Percentiles rank a stretch among this genome's conserved stretches.
Conservation (phyloP, 2,888 invertebrate genomes). For the Plebejus anna region DNA sequence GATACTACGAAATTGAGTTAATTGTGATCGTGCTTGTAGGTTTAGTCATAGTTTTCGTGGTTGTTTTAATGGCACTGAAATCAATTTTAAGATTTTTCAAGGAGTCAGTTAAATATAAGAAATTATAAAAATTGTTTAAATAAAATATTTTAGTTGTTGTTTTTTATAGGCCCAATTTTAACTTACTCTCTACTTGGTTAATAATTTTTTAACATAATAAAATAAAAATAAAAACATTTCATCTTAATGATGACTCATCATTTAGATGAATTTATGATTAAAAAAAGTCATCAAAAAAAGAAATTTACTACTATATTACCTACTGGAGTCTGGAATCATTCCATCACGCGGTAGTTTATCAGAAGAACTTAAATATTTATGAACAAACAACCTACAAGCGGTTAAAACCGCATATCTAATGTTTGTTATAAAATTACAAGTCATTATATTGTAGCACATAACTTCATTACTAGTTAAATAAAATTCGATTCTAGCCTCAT, state of each 20-base stretch:
- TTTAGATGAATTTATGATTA: no score
- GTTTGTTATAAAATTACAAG: not conserved
- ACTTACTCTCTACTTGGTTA: no score
- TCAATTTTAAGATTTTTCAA: not conserved
- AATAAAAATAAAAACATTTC: no score
- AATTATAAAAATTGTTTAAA: not conserved
- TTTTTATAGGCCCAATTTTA: no score
- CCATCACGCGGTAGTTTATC: not conserved
- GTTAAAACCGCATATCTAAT: not conserved
- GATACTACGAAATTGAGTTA: constrained; percentile 38
- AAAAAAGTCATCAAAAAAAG: no score
- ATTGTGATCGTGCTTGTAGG: not conserved
- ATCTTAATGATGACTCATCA: no score
- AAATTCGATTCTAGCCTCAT: not conserved
- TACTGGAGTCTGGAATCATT: not conserved
- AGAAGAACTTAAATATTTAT: not conserved
- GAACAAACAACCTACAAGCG: not conserved
- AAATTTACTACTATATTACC: no score
- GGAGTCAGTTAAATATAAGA: not conserved
- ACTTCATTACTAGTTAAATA: not conserved
- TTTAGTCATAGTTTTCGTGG: not conserved
- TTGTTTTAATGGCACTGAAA: not conserved
- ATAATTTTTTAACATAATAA: no score
- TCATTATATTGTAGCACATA: no score
- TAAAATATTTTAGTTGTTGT: no score